Evolutionary conservation across 2,797 vertebrate genomes (phyloP).

Genomic region (Sparidentex hasta): DNA sequence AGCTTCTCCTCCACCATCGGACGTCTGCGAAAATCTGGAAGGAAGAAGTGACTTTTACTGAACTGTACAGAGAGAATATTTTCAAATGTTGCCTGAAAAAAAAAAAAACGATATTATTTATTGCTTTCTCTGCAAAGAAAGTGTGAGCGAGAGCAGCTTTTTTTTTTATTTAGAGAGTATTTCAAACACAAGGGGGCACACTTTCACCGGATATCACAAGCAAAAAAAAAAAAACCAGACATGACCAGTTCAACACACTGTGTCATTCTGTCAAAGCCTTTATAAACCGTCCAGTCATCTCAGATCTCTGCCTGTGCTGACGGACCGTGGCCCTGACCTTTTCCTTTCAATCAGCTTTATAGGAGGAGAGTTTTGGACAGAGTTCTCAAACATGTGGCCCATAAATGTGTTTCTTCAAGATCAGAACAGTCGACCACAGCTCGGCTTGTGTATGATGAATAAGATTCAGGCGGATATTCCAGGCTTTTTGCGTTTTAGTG

Average conservation of each 20-base stretch:
- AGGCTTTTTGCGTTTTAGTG: neutral
- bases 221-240: too few relatives aligned
- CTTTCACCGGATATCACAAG: conserved; percentile 42
- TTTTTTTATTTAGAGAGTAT: neutral
- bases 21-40: conserved; percentile 59
- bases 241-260: conserved; percentile 4
- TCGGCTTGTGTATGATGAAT: neutral
- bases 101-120: conserved; percentile 38
- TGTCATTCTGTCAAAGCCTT: conserved; percentile 1
- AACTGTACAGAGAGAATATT: neutral
- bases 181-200: conserved; percentile 71
- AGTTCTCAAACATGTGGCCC: conserved; percentile 9
- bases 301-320: neutral
- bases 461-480: neutral
- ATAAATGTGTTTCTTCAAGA: conserved; percentile 23
- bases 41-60: conserved; percentile 64
- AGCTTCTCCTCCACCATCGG: conserved; percentile 61
- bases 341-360: conserved; percentile 38
- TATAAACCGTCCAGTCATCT: neutral
- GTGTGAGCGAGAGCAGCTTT: neutral
- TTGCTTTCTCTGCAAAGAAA: conserved; percentile 5
- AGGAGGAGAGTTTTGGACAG: conserved; percentile 22
- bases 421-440: conserved; percentile 17
- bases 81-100: conserved; percentile 60
- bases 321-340: conserved; percentile 4